Base-by-base conservation (phyloP, 2,797 vertebrate genomes). In the Pempheris klunzingeri region DNA sequence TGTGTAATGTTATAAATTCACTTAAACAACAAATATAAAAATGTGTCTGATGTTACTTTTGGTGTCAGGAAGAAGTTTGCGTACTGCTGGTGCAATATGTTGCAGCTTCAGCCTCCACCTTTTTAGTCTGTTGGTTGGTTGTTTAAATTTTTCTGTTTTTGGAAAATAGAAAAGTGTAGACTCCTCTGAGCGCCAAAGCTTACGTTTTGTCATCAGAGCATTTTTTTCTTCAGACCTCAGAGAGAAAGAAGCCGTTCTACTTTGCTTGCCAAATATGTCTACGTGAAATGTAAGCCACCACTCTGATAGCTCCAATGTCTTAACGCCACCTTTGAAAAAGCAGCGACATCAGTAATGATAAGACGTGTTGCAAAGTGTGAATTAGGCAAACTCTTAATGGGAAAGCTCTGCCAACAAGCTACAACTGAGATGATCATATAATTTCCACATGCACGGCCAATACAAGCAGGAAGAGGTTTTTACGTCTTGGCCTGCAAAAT, bases 401-500 rank as follows among this genome's bases (percentile, higher is more conserved):
- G 36, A 39, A 20, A 43, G 30, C 53, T 72, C 74, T 41, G 38
- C 60, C 44, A 50, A 59, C 47, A 67, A 78, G 75, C 73, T 57
- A 22, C 38, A 60, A 54, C 74, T 34, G 64, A 53, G 41, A 55
- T 9, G 7, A 20, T 61, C 12, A 8, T 24, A 30, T 70, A 43
- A 78, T 84, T 80, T 62, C 71, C 68, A 74, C 68, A 58, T 34
- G 61, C 60, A n/a, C 50, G 77, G 68, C 58, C 55, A 30, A 26
- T 39, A 67, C 57, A n/a, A 22, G 70, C 52, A 62, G 32, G 11
- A 46, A 68, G 30, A 75, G 46, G n/a, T 34, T 26, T n/a, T 68
- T 43, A 41, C 32, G 68, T 58, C 52, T 44, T 72, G 79, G 60
- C 76, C 61, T 43, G 62, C 46, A 43, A 61, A 67, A 80, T 65